Evolutionary conservation across 1,140 invertebrate species (phyloP).

Genomic region (Drosophila jambulina): DNA sequence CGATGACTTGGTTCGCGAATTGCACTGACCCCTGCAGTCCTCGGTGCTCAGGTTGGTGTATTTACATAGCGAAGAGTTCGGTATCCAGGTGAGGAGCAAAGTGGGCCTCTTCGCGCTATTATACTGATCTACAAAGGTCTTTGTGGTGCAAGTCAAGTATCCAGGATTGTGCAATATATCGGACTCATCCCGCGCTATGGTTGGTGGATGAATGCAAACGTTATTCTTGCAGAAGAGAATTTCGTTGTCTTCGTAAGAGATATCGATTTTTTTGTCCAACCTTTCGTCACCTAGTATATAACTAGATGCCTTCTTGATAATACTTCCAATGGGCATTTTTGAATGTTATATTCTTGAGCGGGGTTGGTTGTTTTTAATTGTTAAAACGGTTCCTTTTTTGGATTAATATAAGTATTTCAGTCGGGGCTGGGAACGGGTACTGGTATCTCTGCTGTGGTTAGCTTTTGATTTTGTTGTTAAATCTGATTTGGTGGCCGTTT

Average conservation of each 20-base stretch:
- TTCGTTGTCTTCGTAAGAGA: constrained; percentile 92
- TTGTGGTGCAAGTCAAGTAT: constrained; percentile 94
- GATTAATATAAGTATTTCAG: constrained; percentile 5
- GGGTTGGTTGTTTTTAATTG: background rate
- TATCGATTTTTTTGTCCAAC: constrained; percentile 87
- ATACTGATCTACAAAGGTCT: constrained; percentile 90
- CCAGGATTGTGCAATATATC: constrained; percentile 96
- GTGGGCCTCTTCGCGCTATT: constrained; percentile 91
- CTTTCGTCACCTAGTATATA: constrained; percentile 90
- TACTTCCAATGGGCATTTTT: constrained; percentile 90
- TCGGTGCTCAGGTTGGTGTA: constrained; percentile 88
- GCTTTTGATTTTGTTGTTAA: constrained; percentile 19
- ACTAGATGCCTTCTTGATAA: constrained; percentile 91
- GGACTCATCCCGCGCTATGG: constrained; percentile 90
- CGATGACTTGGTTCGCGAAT: constrained; percentile 8
- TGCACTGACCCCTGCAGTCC: constrained; percentile 24
- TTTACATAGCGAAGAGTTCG: constrained; percentile 94
- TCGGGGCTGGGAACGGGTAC: constrained; percentile 5
- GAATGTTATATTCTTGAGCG: constrained; percentile 15
- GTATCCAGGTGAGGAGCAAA: constrained; percentile 96
- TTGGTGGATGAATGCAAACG: constrained; percentile 97
- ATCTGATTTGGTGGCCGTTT: constrained; percentile 1
- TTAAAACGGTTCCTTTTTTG: constrained; percentile 2
- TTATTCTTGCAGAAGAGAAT: constrained; percentile 96
- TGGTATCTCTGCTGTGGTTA: constrained; percentile 16